Conservation (phyloP, 2,113 vertebrate genomes). For the Azemiops feae region DNA sequence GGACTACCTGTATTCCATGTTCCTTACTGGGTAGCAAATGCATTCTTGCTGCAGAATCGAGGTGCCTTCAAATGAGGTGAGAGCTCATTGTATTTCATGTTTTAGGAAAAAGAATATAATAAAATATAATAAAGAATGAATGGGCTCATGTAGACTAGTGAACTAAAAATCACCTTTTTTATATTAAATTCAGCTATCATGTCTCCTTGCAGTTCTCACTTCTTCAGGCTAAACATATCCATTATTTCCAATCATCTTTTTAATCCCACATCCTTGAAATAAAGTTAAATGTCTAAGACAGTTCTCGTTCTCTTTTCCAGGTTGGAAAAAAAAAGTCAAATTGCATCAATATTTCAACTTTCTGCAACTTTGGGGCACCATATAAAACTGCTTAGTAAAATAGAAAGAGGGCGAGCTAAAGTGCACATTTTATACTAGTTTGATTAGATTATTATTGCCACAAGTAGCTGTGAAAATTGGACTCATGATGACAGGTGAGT, state of each 20-base stretch:
- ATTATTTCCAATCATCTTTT: neutral
- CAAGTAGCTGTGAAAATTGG: neutral
- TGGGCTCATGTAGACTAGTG: neutral
- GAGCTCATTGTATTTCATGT: neutral
- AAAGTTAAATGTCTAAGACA: neutral
- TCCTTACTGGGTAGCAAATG: neutral
- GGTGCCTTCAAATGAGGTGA: neutral
- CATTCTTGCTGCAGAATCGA: neutral
- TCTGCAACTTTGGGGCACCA: neutral
- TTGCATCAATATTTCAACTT: neutral
- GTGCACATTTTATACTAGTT: neutral
- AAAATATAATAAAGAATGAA: neutral
- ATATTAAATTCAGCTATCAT: neutral
- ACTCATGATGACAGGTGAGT: neutral
- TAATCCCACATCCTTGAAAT: neutral
- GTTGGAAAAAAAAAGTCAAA: neutral
- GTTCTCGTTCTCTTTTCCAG: neutral
- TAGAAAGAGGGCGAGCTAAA: neutral
- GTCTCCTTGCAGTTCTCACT: neutral
- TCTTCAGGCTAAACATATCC: neutral
- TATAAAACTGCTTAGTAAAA: neutral
- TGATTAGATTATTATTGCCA: neutral
- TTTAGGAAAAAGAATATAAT: neutral
- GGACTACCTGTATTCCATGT: neutral
- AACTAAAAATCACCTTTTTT: neutral